These are phyloP conservation scores for Panopea generosa DNA, from an alignment of 2,888 invertebrate species.

Conservation along the genomic window DNA sequence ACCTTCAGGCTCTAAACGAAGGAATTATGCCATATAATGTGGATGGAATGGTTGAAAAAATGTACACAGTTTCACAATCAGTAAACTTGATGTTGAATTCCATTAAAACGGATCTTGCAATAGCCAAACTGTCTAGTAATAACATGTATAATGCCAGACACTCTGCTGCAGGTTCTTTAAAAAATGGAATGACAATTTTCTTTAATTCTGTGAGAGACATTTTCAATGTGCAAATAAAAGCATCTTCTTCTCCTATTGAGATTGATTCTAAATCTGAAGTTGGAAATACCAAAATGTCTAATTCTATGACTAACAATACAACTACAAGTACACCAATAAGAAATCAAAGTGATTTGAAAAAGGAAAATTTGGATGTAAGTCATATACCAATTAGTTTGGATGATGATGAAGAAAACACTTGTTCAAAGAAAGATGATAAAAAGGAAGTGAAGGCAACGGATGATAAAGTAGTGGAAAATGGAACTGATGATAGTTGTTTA, in stretches of 20 bases:
- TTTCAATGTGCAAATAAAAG: slow-evolving; percentile 48
- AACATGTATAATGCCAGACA: slow-evolving; percentile 47
- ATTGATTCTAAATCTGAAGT: slow-evolving; percentile 20
- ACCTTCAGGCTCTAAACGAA: slow-evolving; percentile 20
- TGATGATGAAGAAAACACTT: slow-evolving; percentile 4
- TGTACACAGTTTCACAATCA: slow-evolving; percentile 55
- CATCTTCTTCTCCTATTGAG: slow-evolving; percentile 15
- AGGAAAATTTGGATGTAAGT: slow-evolving; percentile 23
- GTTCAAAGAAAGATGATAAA: slow-evolving; percentile 10
- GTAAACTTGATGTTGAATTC: slow-evolving; percentile 56
- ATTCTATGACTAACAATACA: not conserved
- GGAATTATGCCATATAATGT: slow-evolving; percentile 57
- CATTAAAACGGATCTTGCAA: slow-evolving; percentile 59
- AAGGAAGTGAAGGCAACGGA: slow-evolving; percentile 8
- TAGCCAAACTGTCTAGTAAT: slow-evolving; percentile 49
- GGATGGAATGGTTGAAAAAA: slow-evolving; percentile 50
- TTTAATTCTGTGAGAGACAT: slow-evolving; percentile 52
- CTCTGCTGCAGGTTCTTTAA: slow-evolving; percentile 49
- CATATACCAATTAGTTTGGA: slow-evolving; percentile 18
- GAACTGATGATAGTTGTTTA: slow-evolving; percentile 22
- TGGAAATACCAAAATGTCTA: not conserved
- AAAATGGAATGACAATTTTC: slow-evolving; percentile 59
- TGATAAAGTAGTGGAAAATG: slow-evolving; percentile 9
- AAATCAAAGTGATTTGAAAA: not conserved
- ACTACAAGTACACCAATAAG: not conserved